Conservation (phyloP, 2,888 invertebrate genomes). For the Mesorhabditis sp. region DNA sequence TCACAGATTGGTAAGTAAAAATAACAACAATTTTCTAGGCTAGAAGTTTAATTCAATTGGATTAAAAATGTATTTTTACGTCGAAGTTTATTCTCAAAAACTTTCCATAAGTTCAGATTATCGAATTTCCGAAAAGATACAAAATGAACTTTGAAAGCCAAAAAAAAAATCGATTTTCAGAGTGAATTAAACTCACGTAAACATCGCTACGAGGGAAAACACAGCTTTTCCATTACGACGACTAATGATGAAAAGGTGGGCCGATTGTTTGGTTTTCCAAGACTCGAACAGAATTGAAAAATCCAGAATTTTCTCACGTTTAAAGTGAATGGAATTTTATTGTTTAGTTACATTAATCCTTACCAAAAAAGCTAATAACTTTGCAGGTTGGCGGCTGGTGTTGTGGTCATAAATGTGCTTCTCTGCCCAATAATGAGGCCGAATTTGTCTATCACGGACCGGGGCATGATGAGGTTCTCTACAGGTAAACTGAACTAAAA, state of each 20-base stretch:
- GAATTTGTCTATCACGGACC: background rate
- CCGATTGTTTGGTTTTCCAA: background rate
- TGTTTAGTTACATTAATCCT: too few relatives aligned
- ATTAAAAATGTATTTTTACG: too few relatives aligned
- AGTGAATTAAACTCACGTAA: background rate
- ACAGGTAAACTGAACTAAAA: background rate
- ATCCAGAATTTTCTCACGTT: too few relatives aligned
- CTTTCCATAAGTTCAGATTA: too few relatives aligned
- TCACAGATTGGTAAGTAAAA: background rate
- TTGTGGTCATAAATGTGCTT: background rate
- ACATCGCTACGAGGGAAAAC: background rate
- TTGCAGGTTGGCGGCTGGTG: constrained; percentile 1
- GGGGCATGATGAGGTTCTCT: background rate
- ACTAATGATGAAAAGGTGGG: background rate
- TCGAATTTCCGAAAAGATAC: too few relatives aligned
- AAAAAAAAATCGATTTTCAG: background rate
- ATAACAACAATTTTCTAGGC: too few relatives aligned
- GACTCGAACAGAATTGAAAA: too few relatives aligned
- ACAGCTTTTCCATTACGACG: background rate
- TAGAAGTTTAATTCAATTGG: too few relatives aligned
- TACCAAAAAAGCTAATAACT: too few relatives aligned
- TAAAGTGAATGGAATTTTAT: too few relatives aligned
- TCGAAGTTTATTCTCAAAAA: background rate
- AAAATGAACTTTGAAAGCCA: too few relatives aligned
- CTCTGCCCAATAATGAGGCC: background rate